These are phyloP conservation scores for Adoxophyes honmai DNA, from an alignment of 1,140 invertebrate genomes.

Conservation along the genomic window DNA sequence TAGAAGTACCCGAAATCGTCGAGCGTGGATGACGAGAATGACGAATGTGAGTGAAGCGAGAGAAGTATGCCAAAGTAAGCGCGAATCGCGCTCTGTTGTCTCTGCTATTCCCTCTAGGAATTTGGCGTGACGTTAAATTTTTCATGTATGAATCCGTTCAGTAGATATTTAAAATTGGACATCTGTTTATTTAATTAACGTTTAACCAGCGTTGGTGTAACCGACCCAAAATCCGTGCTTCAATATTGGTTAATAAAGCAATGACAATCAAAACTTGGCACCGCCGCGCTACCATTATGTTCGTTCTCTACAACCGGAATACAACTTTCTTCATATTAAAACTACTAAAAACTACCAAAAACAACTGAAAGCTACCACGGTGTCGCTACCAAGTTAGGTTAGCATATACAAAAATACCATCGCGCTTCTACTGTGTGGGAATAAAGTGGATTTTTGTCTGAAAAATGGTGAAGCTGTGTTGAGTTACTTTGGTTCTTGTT, in stretches of 20 bases:
- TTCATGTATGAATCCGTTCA: too few species aligned
- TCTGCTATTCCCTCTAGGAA: too few species aligned
- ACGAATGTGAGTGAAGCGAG: too few species aligned
- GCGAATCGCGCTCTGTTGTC: too few species aligned
- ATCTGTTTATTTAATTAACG: conserved; percentile 3
- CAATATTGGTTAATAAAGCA: conserved; percentile 76
- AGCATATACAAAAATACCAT: not conserved
- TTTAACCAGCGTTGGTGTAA: conserved; percentile 7
- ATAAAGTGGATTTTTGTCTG: not conserved
- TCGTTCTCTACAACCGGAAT: conserved; percentile 25
- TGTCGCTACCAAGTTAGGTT: not conserved
- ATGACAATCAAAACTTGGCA: conserved; percentile 73
- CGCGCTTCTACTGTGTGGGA: too few species aligned
- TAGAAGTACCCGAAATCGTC: too few species aligned
- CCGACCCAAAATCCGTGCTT: conserved; percentile 36
- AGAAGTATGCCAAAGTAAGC: too few species aligned
- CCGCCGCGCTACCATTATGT: conserved; percentile 49
- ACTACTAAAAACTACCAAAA: conserved; percentile 14
- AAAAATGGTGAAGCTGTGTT: not conserved
- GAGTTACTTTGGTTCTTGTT: not conserved
- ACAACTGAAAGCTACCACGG: conserved; percentile 6
- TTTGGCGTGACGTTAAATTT: too few species aligned
- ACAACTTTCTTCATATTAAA: conserved; percentile 8
- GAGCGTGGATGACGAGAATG: too few species aligned
- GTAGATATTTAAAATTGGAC: too few species aligned